Evolutionary conservation across 2,888 invertebrate species (phyloP).

Genomic region (Busseola fusca): DNA sequence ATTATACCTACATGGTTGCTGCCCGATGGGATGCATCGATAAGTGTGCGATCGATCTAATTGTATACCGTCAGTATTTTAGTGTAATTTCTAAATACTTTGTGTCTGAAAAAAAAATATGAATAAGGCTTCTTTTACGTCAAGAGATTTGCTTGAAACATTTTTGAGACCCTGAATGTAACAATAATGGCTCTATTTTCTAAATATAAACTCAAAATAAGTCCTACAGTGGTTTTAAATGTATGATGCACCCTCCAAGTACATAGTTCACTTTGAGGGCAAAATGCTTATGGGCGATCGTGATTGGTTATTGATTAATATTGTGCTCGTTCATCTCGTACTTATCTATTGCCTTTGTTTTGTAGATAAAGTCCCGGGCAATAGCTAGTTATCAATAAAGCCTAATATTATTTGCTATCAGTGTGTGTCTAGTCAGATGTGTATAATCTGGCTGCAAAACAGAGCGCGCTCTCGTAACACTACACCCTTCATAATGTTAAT

Average conservation of each 20-base stretch:
- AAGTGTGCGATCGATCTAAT: conserved; percentile 5
- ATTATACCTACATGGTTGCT: conserved; percentile 12
- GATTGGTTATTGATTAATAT: not conserved
- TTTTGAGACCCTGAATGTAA: not conserved
- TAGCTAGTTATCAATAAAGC: not conserved
- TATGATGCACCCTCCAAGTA: not conserved
- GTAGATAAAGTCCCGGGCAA: not conserved
- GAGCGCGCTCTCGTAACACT: not conserved
- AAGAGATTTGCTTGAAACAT: not conserved
- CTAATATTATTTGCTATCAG: not conserved
- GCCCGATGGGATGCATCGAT: conserved; percentile 4
- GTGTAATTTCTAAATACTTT: not conserved
- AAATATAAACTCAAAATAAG: not conserved
- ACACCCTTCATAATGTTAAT: not conserved
- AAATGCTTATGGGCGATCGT: not conserved
- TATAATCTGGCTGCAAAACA: not conserved
- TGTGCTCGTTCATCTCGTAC: not conserved
- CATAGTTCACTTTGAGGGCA: not conserved
- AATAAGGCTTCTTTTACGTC: too few relatives aligned
- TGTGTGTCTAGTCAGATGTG: conserved; percentile 6
- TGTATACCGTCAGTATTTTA: not conserved
- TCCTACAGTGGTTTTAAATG: not conserved
- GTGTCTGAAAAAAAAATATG: not conserved
- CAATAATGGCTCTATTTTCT: not conserved
- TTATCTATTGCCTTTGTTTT: not conserved